A percentile compares a stretch with the other conserved stretches of the same genome.
Conservation (phyloP, 2,113 vertebrate species). For the Antechinus flavipes region DNA sequence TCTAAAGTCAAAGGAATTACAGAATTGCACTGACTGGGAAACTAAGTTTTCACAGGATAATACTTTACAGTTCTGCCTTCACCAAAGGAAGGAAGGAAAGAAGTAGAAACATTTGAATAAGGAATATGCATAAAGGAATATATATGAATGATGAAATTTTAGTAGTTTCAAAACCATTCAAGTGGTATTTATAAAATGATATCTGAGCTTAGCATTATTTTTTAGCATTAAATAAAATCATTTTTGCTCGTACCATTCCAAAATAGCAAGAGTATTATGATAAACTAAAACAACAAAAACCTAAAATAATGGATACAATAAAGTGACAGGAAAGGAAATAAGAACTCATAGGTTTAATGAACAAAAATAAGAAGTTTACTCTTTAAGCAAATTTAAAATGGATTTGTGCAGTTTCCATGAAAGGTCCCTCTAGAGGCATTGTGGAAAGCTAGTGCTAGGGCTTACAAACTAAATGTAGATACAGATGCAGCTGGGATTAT, state of each 20-base stretch:
- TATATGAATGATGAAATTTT: neutral
- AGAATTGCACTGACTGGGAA: neutral
- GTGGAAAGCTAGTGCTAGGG: neutral
- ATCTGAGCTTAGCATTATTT: neutral
- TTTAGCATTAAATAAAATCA: neutral
- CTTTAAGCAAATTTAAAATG: slow-evolving; percentile 59
- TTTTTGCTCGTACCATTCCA: neutral
- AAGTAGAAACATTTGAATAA: neutral
- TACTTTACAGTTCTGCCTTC: neutral
- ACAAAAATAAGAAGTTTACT: slow-evolving; percentile 30
- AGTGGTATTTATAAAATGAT: neutral
- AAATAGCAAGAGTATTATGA: neutral
- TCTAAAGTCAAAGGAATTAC: neutral
- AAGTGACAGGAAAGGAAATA: slow-evolving; percentile 40
- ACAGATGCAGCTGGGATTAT: neutral
- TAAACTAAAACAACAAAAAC: neutral
- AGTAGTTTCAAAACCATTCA: neutral
- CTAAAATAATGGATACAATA: slow-evolving; percentile 36
- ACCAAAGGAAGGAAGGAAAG: neutral
- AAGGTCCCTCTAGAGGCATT: slow-evolving; percentile 9
- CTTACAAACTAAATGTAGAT: neutral
- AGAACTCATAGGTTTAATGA: slow-evolving; percentile 43
- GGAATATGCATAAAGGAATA: neutral
- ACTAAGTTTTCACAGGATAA: neutral
- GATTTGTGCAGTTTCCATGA: slow-evolving; percentile 6